Conservation (phyloP, 2,888 invertebrate species). For the Machimus rusticus region DNA sequence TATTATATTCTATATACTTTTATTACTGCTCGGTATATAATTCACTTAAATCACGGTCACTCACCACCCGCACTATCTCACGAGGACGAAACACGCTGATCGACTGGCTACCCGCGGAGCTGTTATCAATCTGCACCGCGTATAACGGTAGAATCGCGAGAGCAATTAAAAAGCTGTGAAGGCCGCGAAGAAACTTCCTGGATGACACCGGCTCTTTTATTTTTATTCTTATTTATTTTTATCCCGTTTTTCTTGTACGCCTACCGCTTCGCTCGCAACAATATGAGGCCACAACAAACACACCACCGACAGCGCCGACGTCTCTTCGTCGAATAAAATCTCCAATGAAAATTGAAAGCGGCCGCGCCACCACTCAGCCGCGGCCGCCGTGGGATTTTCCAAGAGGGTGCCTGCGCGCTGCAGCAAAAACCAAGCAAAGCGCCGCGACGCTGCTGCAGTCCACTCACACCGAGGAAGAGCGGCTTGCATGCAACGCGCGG, state of each 20-base stretch:
- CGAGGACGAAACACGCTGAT: not conserved
- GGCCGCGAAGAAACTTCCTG: not conserved
- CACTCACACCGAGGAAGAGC: not conserved
- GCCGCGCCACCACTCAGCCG: not conserved
- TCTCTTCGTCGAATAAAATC: slow-evolving; percentile 46
- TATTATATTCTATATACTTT: not conserved
- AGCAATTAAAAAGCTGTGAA: not conserved
- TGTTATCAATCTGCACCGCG: not conserved
- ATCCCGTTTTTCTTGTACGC: not conserved
- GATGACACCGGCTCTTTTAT: not conserved
- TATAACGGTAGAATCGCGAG: not conserved
- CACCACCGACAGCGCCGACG: slow-evolving; percentile 42
- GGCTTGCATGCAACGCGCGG: not conserved
- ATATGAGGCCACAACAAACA: not conserved
- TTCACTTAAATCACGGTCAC: not conserved
- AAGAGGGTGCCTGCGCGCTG: slow-evolving; percentile 12
- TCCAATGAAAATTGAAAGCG: slow-evolving; percentile 36
- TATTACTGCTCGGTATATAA: not conserved
- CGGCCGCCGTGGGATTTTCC: slow-evolving; percentile 32
- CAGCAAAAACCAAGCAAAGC: no score
- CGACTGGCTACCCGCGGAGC: not conserved
- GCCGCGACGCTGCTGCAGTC: not conserved
- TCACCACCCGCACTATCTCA: not conserved
- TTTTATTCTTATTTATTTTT: not conserved
- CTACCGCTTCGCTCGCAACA: not conserved